Evolutionary conservation across 1,140 invertebrate species (phyloP).

Genomic region (Panagrolaimus sp.): DNA sequence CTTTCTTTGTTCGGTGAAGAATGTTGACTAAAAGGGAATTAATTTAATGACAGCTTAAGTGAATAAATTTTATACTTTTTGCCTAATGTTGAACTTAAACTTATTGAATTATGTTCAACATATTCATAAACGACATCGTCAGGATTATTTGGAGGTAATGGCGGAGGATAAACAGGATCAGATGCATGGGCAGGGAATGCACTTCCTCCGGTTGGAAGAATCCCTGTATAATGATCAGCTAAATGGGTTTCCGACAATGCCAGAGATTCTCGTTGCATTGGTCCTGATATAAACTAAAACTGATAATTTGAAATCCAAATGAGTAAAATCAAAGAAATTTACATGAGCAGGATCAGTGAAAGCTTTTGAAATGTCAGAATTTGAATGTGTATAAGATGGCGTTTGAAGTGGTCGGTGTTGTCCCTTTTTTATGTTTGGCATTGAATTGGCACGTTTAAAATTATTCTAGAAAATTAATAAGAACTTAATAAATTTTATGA

Average conservation of each 20-base stretch:
- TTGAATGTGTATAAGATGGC: slow-evolving; percentile 8
- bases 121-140: slow-evolving; percentile 46
- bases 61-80: background rate
- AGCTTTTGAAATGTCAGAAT: slow-evolving; percentile 21
- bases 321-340: background rate
- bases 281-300: slow-evolving; percentile 18
- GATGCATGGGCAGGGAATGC: background rate
- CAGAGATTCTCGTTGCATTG: background rate
- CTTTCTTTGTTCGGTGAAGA: background rate
- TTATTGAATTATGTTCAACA: slow-evolving; percentile 27
- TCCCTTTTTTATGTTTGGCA: slow-evolving; percentile 53
- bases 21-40: background rate
- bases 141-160: background rate
- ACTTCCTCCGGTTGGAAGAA: background rate
- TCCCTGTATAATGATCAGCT: background rate
- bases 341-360: slow-evolving; percentile 17
- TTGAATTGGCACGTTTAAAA: slow-evolving; percentile 55
- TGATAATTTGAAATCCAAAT: background rate
- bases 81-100: slow-evolving; percentile 2
- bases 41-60: no score
- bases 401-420: background rate
- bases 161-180: slow-evolving; percentile 16
- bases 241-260: slow-evolving; percentile 2
- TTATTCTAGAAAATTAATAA: slow-evolving; percentile 15
- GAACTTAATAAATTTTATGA: background rate